These are phyloP conservation scores for Lordiphosa mommai DNA, from an alignment of 1,140 invertebrate genomes.

Conservation along the genomic window DNA sequence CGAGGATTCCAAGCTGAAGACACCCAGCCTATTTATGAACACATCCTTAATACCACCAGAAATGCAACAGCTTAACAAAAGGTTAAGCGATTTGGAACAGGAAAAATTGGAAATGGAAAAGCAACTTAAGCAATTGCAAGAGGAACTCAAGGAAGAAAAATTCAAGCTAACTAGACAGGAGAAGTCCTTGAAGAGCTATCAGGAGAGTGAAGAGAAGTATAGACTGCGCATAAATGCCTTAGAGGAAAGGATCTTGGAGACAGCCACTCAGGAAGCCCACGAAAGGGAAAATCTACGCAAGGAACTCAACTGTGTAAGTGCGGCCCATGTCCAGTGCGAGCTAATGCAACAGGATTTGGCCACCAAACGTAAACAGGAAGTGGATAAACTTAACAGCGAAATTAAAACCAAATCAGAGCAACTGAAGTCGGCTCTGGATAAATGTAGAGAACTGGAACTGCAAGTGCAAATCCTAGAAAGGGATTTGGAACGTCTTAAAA, in stretches of 20 bases:
- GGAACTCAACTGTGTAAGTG: conserved; percentile 48
- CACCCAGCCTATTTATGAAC: conserved; percentile 62
- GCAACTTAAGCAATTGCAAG: conserved; percentile 26
- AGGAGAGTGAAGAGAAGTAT: conserved; percentile 57
- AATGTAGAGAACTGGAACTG: conserved; percentile 32
- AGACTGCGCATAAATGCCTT: conserved; percentile 38
- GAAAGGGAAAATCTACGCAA: conserved; percentile 59
- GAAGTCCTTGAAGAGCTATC: conserved; percentile 30
- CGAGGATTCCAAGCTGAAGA: conserved; percentile 79
- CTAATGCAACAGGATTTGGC: conserved; percentile 32
- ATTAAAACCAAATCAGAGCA: conserved; percentile 56
- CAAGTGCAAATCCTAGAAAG: conserved; percentile 47
- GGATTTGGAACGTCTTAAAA: conserved; percentile 60
- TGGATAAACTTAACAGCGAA: conserved; percentile 51
- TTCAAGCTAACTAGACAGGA: conserved; percentile 46
- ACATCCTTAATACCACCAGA: conserved; percentile 42
- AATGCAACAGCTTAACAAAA: conserved; percentile 28
- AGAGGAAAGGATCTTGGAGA: conserved; percentile 48
- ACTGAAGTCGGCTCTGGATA: conserved; percentile 34
- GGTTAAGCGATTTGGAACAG: conserved; percentile 29
- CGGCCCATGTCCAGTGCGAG: conserved; percentile 56
- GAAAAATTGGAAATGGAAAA: conserved; percentile 45
- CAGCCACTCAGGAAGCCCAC: conserved; percentile 45
- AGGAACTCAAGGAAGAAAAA: conserved; percentile 35
- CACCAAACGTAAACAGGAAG: conserved; percentile 48